Base-by-base conservation (phyloP, 2,113 vertebrate species). In the Lathamus discolor region DNA sequence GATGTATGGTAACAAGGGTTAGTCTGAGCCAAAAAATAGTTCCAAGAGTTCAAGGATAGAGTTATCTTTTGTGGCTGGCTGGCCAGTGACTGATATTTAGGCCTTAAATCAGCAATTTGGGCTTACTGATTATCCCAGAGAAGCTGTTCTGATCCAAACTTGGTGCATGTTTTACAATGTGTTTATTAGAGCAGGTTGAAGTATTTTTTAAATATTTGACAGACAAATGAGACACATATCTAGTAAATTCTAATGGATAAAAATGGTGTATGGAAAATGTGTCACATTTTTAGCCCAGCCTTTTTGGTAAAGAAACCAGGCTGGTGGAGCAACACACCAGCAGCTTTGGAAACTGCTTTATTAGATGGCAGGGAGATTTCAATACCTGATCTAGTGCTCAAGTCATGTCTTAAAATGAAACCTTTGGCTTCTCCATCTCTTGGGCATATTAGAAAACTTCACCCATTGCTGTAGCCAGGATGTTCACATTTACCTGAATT, bases 101-200 rank as follows among this genome's bases (percentile, higher is more conserved):
- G 95, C 92, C 96, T 96, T 96, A 95, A 92, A 96, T 96, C 90
- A 96, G 93, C 96, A 91, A 87, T 93, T 97, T 93, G 95, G 92
- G 92, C 67, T 95, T 93, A 75, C 37, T 39, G 80, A 69, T 93
- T 90, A 82, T 95, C 92, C 88, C 96, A 96, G 96, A 96, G 86
- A 94, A 11, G 93, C 95, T 96, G 86, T 94, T 96, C 90, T 84
- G 86, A 96, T 95, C 92, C 91, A 95, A 93, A 93, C 92, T 88
- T 89, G 88, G 93, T 96, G 96, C 93, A 95, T 96, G 93, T 92
- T 86, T 95, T 93, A 75, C 93, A 93, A 93, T 91, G 86, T 94
- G 83, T 61, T 87, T 82, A 82, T 92, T 95, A 95, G 96, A 94
- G 86, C 96, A 94, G 96, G 66, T 76, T 68, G 83, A 95, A 92